A percentile compares a stretch with the other conserved stretches of the same genome.
Conservation (phyloP, 2,888 invertebrate species). For the Acrocyrtus sp. region DNA sequence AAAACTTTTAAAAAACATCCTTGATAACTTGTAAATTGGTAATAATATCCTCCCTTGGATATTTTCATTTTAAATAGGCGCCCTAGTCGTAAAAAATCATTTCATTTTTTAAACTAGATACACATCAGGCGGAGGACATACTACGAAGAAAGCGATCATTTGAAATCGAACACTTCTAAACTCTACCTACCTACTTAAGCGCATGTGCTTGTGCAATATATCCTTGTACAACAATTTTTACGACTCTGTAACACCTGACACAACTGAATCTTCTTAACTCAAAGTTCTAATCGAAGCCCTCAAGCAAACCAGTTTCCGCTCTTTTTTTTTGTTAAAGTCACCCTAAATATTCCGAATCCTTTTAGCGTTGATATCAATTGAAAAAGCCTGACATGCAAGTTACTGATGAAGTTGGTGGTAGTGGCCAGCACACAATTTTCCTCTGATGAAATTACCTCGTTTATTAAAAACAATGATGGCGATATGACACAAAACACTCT, state of each 20-base stretch:
- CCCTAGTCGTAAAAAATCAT: too few relatives aligned
- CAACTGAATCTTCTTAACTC: conserved; percentile 5
- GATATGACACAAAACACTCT: conserved; percentile 36
- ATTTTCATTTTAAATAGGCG: too few relatives aligned
- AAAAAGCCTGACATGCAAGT: background rate
- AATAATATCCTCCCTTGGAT: background rate
- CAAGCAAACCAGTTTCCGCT: conserved; percentile 40
- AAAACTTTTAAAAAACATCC: conserved; percentile 14
- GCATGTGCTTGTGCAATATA: too few relatives aligned
- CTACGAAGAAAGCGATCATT: too few relatives aligned
- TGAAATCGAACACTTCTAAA: too few relatives aligned
- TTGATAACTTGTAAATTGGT: conserved; percentile 41
- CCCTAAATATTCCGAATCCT: too few relatives aligned
- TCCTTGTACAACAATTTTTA: too few relatives aligned
- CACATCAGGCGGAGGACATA: too few relatives aligned
- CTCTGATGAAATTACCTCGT: conserved; percentile 23
- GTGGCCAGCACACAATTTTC: conserved; percentile 18
- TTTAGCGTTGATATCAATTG: background rate
- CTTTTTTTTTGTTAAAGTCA: too few relatives aligned
- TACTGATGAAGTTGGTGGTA: background rate
- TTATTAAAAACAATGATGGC: conserved; percentile 28
- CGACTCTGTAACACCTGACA: too few relatives aligned
- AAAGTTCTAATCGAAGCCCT: conserved; percentile 14
- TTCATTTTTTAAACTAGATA: too few relatives aligned
- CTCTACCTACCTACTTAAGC: too few relatives aligned